Evolutionary conservation across 2,113 vertebrate genomes (phyloP), one percentile per base, ranked within the genome.

Genomic region (Phalacrocorax brasilianus): DNA sequence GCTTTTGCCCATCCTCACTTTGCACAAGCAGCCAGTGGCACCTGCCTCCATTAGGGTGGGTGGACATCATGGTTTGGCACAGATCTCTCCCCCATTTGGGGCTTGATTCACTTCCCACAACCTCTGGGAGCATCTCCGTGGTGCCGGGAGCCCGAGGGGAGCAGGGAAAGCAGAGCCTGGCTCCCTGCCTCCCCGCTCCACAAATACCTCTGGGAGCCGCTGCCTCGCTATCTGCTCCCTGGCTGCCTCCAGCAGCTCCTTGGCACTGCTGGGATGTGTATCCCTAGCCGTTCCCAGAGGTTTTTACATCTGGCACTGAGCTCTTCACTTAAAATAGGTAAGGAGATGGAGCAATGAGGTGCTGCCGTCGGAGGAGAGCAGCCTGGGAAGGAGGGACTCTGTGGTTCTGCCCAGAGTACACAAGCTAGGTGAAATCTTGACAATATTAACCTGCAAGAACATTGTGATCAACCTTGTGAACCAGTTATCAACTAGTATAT

Each of bases 401-500:
- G 52, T 1, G 6, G 52, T 82, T 88, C 89, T 88, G 91, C 93
- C 22, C 66, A 35, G 89, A 62, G 42, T 32, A 27, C 44, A 70
- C 52, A 58, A 77, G 68, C 76, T 85, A 20, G 68, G 92, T 45
- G 91, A 92, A 94, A 95, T 84, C 75, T 85, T 81, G 86, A 73
- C 81, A 74, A 15, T 91, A 94, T 70, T 95, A 95, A 95, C 88
- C 53, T 92, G 91, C 96, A 88, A 97, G 91, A 96, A 96, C 91
- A 89, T 92, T 49, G 94, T 97, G 95, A 89, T 95, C 79, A 92
- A 66, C 81, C 75, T 76, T 97, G 97, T 97, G 96, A 98, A 97
- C 58, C 93, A 96, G 93, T 96, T 96, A 96, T 73, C 93, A 91
- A 91, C 91, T 93, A 95, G 79, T 89, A 96, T 95, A 91, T 77